phyloP scores from a whole-genome alignment of 2,113 vertebrate genomes.

The Lipotes vexillifer region DNA sequence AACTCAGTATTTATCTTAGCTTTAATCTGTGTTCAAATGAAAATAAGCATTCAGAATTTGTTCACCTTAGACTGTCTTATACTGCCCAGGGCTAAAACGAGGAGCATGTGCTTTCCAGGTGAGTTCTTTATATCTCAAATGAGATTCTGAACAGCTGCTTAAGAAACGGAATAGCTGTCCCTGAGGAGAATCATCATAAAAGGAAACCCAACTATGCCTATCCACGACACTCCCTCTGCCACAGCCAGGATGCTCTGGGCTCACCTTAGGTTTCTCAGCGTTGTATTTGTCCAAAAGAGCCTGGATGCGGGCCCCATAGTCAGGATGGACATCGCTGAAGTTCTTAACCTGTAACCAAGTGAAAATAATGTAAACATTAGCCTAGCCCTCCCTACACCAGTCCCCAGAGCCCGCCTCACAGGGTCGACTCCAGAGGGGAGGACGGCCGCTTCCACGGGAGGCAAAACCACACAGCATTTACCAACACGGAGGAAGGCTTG shows the following conservation, averaged over 20 bases:
- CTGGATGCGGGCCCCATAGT: conserved; percentile 87
- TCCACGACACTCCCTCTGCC: not conserved
- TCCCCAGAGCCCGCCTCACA: not conserved
- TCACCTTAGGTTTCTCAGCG: conserved; percentile 83
- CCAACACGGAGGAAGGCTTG: not conserved
- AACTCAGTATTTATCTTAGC: not conserved
- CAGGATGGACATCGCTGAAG: conserved; percentile 87
- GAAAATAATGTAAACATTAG: not conserved
- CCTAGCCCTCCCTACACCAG: fast-evolving
- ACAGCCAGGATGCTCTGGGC: not conserved
- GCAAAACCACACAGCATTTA: not conserved
- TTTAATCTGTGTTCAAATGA: not conserved
- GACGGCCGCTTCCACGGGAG: not conserved
- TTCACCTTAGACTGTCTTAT: not conserved
- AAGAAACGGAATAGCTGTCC: not conserved
- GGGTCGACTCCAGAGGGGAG: not conserved
- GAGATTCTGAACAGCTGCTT: not conserved
- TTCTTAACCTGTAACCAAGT: conserved; percentile 86
- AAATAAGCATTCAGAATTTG: not conserved
- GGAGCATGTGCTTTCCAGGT: not conserved
- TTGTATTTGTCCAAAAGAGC: conserved; percentile 87
- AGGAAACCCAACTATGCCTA: fast-evolving
- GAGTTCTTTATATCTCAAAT: not conserved
- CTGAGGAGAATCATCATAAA: not conserved
- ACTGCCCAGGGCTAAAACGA: not conserved